These are phyloP conservation scores for Umimayanthus kanabou DNA, from an alignment of 92 coral and sea anemone genomes.

Conservation along the genomic window DNA sequence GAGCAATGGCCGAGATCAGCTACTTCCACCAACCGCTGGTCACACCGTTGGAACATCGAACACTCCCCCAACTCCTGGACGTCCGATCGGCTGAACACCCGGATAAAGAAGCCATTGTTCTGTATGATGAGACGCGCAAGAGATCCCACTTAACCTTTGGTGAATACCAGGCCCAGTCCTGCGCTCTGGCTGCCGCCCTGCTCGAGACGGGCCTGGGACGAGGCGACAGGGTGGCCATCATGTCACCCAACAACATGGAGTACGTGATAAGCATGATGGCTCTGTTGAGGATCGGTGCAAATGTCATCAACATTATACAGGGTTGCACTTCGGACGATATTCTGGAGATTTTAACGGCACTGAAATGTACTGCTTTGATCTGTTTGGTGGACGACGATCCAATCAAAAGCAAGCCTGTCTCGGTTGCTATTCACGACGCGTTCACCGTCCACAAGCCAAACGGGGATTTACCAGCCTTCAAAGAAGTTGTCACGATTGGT, in stretches of 20 bases:
- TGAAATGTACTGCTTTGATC: not conserved
- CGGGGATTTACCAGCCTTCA: not conserved
- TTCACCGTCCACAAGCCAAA: constrained; percentile 2
- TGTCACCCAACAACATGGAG: constrained; percentile 50
- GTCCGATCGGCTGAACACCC: constrained; percentile 43
- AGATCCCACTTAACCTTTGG: constrained; percentile 44
- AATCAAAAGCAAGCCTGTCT: not conserved
- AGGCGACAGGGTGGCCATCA: constrained; percentile 46
- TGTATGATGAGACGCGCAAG: constrained; percentile 35
- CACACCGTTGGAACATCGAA: constrained; percentile 41
- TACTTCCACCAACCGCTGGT: constrained; percentile 44
- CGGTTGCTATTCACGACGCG: not conserved
- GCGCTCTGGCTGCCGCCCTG: constrained; percentile 49
- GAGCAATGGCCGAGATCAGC: constrained; percentile 22
- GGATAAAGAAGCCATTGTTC: constrained; percentile 49
- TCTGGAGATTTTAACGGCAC: not conserved
- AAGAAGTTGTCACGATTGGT: constrained; percentile 13
- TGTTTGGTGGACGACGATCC: not conserved
- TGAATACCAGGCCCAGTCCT: constrained; percentile 42
- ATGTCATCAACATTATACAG: not conserved
- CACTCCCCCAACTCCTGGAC: constrained; percentile 45
- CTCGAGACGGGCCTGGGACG: constrained; percentile 53
- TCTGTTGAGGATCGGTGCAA: constrained; percentile 50
- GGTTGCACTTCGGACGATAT: constrained; percentile 5
- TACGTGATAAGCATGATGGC: constrained; percentile 49